A percentile compares a stretch with the other conserved stretches of the same genome.
Evolutionary conservation across 92 coral and sea anemone species (phyloP).

Genomic region (Epizoanthus rinbou): DNA sequence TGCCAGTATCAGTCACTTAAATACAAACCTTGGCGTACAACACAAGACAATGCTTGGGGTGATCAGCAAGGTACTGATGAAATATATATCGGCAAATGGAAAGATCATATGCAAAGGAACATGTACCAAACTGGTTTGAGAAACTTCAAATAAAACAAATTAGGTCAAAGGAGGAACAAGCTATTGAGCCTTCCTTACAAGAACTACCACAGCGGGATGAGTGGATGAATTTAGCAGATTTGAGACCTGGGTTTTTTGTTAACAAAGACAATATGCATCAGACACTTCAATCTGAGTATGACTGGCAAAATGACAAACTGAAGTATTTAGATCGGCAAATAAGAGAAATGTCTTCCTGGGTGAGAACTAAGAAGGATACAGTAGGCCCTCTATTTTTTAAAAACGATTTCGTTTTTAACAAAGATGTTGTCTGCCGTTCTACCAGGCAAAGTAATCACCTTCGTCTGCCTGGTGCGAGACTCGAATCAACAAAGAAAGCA

Average conservation of each 20-base stretch:
- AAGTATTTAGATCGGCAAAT: conserved; percentile 55
- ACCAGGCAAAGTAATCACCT: no score
- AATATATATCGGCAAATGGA: conserved; percentile 50
- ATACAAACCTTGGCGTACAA: conserved; percentile 56
- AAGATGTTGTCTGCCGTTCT: no score
- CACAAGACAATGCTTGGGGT: conserved; percentile 56
- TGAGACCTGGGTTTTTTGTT: conserved; percentile 39
- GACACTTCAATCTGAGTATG: conserved; percentile 40
- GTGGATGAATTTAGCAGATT: conserved; percentile 68
- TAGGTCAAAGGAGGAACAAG: conserved; percentile 35
- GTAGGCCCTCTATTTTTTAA: conserved; percentile 27
- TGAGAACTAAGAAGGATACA: conserved; percentile 57
- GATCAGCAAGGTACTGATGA: conserved; percentile 54
- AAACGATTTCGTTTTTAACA: no score
- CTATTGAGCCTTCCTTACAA: conserved; percentile 34
- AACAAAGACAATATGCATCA: conserved; percentile 32
- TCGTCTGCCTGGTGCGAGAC: no score
- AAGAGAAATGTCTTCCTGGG: conserved; percentile 67
- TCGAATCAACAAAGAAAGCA: no score
- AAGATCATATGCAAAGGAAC: conserved; percentile 58
- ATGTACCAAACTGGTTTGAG: conserved; percentile 66
- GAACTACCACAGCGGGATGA: conserved; percentile 52
- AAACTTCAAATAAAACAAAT: conserved; percentile 49
- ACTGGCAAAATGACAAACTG: conserved; percentile 61
- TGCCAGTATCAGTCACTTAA: conserved; percentile 53